Evolutionary conservation across 2,797 vertebrate genomes (phyloP).

Genomic region (Neostethus bicornis): DNA sequence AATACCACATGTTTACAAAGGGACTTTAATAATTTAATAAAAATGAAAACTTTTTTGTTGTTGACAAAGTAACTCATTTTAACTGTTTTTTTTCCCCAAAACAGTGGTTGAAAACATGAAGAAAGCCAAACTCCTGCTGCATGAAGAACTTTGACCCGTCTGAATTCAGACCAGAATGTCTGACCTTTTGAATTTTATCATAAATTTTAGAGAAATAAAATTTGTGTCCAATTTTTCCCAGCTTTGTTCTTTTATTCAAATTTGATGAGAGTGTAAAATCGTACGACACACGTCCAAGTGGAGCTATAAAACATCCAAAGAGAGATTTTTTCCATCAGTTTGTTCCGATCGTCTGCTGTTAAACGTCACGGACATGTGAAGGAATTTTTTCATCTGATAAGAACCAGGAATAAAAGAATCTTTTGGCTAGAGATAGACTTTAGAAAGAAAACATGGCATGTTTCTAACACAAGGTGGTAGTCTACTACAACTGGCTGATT

Average conservation of each 20-base stretch:
- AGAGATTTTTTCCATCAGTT: slow-evolving; percentile 4
- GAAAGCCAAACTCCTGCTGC: slow-evolving; percentile 56
- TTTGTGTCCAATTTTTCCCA: neutral
- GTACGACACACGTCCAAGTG: neutral
- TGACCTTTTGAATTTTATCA: neutral
- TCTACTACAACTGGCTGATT: slow-evolving; percentile 9
- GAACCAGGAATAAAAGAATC: neutral
- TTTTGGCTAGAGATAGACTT: neutral
- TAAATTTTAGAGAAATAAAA: neutral
- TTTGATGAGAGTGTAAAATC: neutral
- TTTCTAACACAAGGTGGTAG: slow-evolving; percentile 52
- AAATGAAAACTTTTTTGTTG: no score
- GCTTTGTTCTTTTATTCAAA: neutral
- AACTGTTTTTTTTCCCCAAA: slow-evolving; percentile 11
- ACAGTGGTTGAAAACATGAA: slow-evolving; percentile 72
- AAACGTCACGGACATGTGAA: neutral
- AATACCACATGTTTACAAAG: slow-evolving; percentile 15
- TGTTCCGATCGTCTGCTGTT: neutral
- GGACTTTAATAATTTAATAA: no score
- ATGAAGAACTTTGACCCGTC: slow-evolving; percentile 58
- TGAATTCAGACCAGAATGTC: neutral
- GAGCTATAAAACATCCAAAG: neutral
- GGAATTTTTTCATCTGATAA: neutral
- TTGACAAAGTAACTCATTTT: neutral
- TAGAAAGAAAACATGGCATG: neutral